phyloP scores from a whole-genome alignment of 92 coral and sea anemone genomes.

The Porites evermanni region DNA sequence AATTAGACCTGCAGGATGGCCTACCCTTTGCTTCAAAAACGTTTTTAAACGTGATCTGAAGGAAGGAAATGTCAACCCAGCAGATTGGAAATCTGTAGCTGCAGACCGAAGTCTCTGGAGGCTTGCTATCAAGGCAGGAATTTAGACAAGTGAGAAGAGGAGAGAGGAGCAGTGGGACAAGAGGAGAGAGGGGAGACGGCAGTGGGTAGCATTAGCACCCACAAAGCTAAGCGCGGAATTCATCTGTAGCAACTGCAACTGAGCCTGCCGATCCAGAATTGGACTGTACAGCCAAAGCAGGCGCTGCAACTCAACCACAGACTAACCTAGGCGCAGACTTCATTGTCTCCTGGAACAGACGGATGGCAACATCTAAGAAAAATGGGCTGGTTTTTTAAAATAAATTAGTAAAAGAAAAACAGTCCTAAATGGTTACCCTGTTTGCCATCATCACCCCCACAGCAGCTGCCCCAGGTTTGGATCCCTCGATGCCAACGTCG shows the following conservation, averaged over 20 bases:
- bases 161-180: not conserved
- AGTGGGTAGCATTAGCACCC: not conserved
- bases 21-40: too few relatives aligned
- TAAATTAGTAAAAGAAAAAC: not conserved
- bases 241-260: not conserved
- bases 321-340: not conserved
- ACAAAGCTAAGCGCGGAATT: not conserved
- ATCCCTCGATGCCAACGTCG: slow-evolving; percentile 85
- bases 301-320: too few relatives aligned
- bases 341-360: too few relatives aligned
- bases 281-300: too few relatives aligned
- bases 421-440: slow-evolving; percentile 59
- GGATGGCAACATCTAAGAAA: not conserved
- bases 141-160: not conserved
- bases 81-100: not conserved
- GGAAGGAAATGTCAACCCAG: not conserved
- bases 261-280: too few relatives aligned
- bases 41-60: not conserved
- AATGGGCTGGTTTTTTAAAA: not conserved
- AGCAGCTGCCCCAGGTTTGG: slow-evolving; percentile 96
- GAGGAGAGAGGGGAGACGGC: slow-evolving; percentile 2
- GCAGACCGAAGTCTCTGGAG: too few relatives aligned
- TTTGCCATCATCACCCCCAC: slow-evolving; percentile 87
- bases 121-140: not conserved
- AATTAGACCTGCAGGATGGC: not conserved